Percentiles rank a stretch among this genome's conserved stretches.
Conservation (phyloP, 30 jellyfish, hydroid and myxozoan genomes). For the Aurelia sp. region DNA sequence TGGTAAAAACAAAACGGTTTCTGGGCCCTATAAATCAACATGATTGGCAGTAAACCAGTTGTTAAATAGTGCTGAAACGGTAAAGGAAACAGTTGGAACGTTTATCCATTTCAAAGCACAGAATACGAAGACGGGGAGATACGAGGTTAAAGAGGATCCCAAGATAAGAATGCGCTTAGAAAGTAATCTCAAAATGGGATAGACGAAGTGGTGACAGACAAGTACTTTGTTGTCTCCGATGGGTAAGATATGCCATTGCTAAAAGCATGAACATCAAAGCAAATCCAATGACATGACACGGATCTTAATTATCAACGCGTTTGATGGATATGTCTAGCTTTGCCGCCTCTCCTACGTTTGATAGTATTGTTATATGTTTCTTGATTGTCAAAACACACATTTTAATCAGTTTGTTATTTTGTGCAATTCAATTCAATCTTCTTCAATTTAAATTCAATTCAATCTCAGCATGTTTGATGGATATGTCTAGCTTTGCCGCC, state of each 20-base stretch:
- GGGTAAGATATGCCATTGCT: slow-evolving; percentile 9
- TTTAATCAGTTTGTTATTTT: too few species aligned
- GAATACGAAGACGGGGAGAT: slow-evolving; percentile 13
- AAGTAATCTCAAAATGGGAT: slow-evolving; percentile 46
- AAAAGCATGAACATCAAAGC: slow-evolving; percentile 11
- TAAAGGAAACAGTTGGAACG: slow-evolving; percentile 20
- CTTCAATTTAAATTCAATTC: too few species aligned
- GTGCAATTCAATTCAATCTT: too few species aligned
- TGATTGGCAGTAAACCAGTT: background rate
- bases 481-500: too few species aligned
- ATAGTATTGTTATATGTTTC: background rate
- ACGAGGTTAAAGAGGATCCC: slow-evolving; percentile 14
- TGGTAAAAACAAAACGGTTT: too few species aligned
- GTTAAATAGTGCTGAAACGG: background rate
- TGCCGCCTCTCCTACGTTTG: slow-evolving; percentile 42
- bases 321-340: slow-evolving; percentile 60
- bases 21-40: background rate
- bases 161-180: slow-evolving; percentile 41
- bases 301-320: slow-evolving; percentile 41
- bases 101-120: slow-evolving; percentile 10
- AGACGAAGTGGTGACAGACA: slow-evolving; percentile 44
- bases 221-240: slow-evolving; percentile 60
- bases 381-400: slow-evolving; percentile 36
- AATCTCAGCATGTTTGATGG: too few species aligned
- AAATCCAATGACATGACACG: slow-evolving; percentile 66